These are phyloP conservation scores for Crotophaga sulcirostris DNA, from an alignment of 2,113 vertebrate species.

Conservation along the genomic window DNA sequence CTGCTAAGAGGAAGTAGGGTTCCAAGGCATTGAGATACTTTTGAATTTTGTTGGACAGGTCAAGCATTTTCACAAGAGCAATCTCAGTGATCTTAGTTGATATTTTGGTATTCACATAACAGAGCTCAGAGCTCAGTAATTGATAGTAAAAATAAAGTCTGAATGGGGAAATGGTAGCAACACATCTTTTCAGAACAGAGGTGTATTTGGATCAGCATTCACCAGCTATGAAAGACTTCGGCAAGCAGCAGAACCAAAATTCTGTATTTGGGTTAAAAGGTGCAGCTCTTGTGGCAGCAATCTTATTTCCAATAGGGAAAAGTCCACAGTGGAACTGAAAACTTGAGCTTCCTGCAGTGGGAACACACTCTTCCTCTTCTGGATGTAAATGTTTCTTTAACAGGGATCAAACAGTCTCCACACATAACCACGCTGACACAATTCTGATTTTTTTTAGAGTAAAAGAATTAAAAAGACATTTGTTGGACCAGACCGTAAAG, in stretches of 20 bases:
- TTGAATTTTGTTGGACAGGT: neutral
- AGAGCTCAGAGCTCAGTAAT: neutral
- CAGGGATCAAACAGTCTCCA: neutral
- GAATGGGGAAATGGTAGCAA: neutral
- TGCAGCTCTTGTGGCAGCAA: neutral
- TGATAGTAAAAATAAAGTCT: neutral
- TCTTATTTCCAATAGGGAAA: neutral
- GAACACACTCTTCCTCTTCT: neutral
- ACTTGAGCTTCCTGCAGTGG: neutral
- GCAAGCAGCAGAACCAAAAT: neutral
- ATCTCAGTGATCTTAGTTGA: neutral
- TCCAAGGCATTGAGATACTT: neutral
- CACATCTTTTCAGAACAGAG: neutral
- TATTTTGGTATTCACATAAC: neutral
- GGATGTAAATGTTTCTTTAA: neutral
- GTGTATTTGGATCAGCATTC: neutral
- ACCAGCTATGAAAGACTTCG: neutral
- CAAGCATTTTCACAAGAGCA: neutral
- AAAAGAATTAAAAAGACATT: neutral
- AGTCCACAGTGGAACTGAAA: neutral
- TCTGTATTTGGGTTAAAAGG: neutral
- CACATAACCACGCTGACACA: neutral
- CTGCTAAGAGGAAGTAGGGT: neutral
- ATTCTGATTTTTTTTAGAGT: neutral
- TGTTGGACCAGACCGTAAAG: neutral